Evolutionary conservation across 2,888 invertebrate species (phyloP).

Genomic region (Apamea monoglypha): DNA sequence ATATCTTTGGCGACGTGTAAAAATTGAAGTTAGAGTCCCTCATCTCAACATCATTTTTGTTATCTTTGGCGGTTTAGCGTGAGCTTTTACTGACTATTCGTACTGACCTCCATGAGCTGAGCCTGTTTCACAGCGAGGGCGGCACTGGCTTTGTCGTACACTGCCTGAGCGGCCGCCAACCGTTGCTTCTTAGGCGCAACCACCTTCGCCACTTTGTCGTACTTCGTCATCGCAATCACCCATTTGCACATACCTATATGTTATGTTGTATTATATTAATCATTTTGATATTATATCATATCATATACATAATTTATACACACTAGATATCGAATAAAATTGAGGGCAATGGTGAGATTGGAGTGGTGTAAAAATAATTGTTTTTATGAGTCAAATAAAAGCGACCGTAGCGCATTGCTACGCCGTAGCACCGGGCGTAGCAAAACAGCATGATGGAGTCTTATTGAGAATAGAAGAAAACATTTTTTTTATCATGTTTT

Average conservation of each 20-base stretch:
- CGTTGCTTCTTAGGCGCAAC: conserved; percentile 98
- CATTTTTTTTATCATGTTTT: not conserved
- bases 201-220: conserved; percentile 97
- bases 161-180: conserved; percentile 96
- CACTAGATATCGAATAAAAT: not conserved
- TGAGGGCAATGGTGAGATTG: not conserved
- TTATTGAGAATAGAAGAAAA: not conserved
- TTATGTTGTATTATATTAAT: not conserved
- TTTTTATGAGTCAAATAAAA: not conserved
- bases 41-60: not conserved
- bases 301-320: not conserved
- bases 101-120: conserved; percentile 91
- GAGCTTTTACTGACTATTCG: no score
- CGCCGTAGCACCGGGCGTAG: not conserved
- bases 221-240: conserved; percentile 98
- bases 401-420: not conserved
- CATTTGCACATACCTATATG: conserved; percentile 95
- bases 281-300: not conserved
- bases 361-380: not conserved
- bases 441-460: not conserved
- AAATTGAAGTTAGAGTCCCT: not conserved
- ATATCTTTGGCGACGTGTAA: not conserved
- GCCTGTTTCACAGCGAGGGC: conserved; percentile 95
- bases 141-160: conserved; percentile 93
- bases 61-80: not conserved